Base-by-base conservation (phyloP, 2,888 invertebrate species). In the Asteroscopus sphinx region DNA sequence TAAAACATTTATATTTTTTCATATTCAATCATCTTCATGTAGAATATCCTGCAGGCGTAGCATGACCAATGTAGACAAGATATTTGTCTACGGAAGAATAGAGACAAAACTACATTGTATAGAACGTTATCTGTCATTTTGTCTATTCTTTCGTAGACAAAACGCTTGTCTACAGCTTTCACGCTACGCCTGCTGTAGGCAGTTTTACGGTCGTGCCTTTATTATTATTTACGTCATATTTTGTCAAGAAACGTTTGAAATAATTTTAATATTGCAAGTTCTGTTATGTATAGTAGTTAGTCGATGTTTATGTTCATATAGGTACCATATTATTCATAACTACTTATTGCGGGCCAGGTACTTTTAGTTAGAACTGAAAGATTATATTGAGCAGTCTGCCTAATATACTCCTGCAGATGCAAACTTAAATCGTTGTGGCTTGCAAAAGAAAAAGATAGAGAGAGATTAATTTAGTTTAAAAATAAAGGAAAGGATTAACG, bases 151-250 rank as follows among this genome's bases (percentile, higher is more conserved):
- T n/a, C n/a, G n/a, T n/a, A n/a, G n/a, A n/a, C n/a, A n/a, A n/a
- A n/a, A n/a, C n/a, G n/a, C n/a, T n/a, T n/a, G n/a, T n/a, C n/a
- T n/a, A n/a, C n/a, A n/a, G n/a, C n/a, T n/a, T n/a, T n/a, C n/a
- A n/a, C n/a, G n/a, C n/a, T n/a, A n/a, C n/a, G n/a, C n/a, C n/a
- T n/a, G n/a, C n/a, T n/a, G n/a, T n/a, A n/a, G n/a, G n/a, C n/a
- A n/a, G n/a, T n/a, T n/a, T n/a, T n/a, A n/a, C n/a, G n/a, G n/a
- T n/a, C n/a, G n/a, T n/a, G 46, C 13, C 36, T 42, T 59, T 42
- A 40, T 40, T 12, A 12, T 12, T 40, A 42, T 67, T 67, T 7
- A 30, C 40, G 40, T 32, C 15, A 36, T 58, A 33, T 13, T 25
- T 32, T 21, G 16, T 67, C 9, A 47, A 3, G 3, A 28, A 25